Conservation (phyloP, 2,888 invertebrate species). For the Mechanitis mazaeus region DNA sequence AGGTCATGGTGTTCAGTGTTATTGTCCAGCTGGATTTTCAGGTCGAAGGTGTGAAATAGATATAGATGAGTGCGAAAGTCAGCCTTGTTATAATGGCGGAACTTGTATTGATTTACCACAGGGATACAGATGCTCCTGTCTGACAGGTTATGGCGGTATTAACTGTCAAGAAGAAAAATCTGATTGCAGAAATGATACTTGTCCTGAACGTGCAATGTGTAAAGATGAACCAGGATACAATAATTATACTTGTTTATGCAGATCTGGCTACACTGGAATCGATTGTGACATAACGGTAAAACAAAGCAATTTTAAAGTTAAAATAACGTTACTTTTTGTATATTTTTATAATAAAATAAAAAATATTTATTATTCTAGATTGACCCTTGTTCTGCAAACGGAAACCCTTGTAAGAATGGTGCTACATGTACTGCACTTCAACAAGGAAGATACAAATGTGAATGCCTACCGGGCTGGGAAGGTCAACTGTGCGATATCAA, state of each 20-base stretch:
- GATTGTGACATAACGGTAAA: conserved; percentile 92
- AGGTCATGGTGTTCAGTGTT: conserved; percentile 92
- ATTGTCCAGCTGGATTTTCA: conserved; percentile 96
- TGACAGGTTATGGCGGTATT: conserved; percentile 90
- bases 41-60: conserved; percentile 96
- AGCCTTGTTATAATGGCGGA: conserved; percentile 95
- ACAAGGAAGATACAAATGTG: conserved; percentile 95
- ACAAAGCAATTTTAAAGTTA: conserved; percentile 33
- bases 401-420: conserved; percentile 94
- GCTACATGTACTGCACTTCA: conserved; percentile 92
- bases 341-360: conserved; percentile 10
- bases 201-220: conserved; percentile 97
- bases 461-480: conserved; percentile 98
- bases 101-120: conserved; percentile 94
- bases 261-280: conserved; percentile 95
- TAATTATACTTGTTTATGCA: conserved; percentile 94
- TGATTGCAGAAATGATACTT: conserved; percentile 92
- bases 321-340: background rate
- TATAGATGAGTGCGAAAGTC: conserved; percentile 95
- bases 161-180: conserved; percentile 96
- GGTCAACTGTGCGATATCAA: conserved; percentile 96
- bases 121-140: conserved; percentile 93
- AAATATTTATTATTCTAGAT: conserved; percentile 74
- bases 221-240: conserved; percentile 94
- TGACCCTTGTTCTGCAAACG: conserved; percentile 92